Conservation (phyloP, 2,113 vertebrate genomes). For the Trinectes maculatus region DNA sequence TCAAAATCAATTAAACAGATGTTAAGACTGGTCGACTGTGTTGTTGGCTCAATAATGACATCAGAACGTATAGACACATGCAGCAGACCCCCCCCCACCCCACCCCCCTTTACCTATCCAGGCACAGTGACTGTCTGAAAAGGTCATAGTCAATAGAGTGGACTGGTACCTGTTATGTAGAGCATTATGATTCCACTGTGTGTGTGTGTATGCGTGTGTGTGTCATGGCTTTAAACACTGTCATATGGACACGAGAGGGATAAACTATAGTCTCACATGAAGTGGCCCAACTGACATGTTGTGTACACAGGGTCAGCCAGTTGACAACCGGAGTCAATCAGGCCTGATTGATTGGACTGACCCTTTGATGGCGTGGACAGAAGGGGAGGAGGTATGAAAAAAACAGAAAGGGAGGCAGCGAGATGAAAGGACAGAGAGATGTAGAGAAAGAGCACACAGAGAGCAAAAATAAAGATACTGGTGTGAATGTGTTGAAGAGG, state of each 20-base stretch:
- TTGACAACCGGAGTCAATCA: slow-evolving; percentile 61
- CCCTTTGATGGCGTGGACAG: slow-evolving; percentile 51
- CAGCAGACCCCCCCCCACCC: slow-evolving; percentile 7
- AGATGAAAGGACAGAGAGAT: slow-evolving; percentile 18
- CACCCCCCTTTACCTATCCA: not conserved
- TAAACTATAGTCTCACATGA: slow-evolving; percentile 50
- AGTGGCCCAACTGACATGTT: slow-evolving; percentile 50
- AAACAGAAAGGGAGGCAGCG: not conserved
- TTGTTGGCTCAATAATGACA: slow-evolving; percentile 72
- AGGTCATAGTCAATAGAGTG: slow-evolving; percentile 71
- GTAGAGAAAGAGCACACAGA: not conserved
- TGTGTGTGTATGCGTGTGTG: slow-evolving; percentile 40
- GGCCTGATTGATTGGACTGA: slow-evolving; percentile 67
- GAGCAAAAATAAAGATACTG: not conserved
- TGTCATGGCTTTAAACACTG: slow-evolving; percentile 41
- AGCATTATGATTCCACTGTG: slow-evolving; percentile 46
- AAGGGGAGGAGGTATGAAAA: not conserved
- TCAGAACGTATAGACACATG: slow-evolving; percentile 57
- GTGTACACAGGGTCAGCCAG: slow-evolving; percentile 41
- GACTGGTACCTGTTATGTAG: slow-evolving; percentile 43
- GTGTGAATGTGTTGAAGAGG: slow-evolving; percentile 7
- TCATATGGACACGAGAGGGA: slow-evolving; percentile 49
- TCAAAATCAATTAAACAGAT: slow-evolving; percentile 80
- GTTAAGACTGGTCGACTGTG: slow-evolving; percentile 54
- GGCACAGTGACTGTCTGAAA: slow-evolving; percentile 40